Percentiles rank a stretch among this genome's conserved stretches.
Evolutionary conservation across 2,797 vertebrate species (phyloP).

Genomic region (Hyperoplus immaculatus): DNA sequence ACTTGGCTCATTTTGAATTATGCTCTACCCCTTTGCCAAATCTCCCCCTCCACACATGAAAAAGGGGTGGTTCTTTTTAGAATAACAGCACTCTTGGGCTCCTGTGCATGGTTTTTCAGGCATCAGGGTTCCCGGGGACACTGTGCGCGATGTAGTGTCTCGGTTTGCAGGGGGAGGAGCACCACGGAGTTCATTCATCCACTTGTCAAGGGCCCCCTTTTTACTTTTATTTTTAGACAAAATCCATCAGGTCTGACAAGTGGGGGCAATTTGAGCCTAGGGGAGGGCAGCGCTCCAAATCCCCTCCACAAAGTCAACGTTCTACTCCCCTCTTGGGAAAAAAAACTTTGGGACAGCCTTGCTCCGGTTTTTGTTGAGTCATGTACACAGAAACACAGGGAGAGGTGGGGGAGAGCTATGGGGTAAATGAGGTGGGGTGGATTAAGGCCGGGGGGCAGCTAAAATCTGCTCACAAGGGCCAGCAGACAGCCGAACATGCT

Average conservation of each 20-base stretch:
- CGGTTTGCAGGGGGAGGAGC: conserved; percentile 59
- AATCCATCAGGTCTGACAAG: conserved; percentile 95
- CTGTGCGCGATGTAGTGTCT: conserved; percentile 46
- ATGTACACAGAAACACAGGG: conserved; percentile 91
- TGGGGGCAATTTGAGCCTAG: conserved; percentile 91
- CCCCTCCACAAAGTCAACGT: conserved; percentile 86
- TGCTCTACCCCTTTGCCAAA: conserved; percentile 38
- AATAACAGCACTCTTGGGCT: conserved; percentile 46
- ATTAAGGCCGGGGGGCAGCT: conserved; percentile 57
- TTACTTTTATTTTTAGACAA: conserved; percentile 95
- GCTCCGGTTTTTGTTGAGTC: conserved; percentile 96
- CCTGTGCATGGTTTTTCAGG: conserved; percentile 66
- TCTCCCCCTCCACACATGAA: conserved; percentile 36
- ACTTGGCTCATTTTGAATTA: conserved; percentile 66
- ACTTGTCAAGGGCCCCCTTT: conserved; percentile 87
- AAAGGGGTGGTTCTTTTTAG: conserved; percentile 69
- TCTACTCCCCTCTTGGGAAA: conserved; percentile 87
- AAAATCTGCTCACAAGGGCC: conserved; percentile 86
- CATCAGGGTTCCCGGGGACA: conserved; percentile 74
- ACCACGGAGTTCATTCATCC: conserved; percentile 90
- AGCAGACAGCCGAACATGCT: conserved; percentile 87
- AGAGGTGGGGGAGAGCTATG: conserved; percentile 62
- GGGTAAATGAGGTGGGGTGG: conserved; percentile 74
- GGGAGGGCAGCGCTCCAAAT: conserved; percentile 89
- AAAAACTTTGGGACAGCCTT: conserved; percentile 88